Evolutionary conservation across 2,797 vertebrate genomes (phyloP).

Genomic region (Sylvia borin): DNA sequence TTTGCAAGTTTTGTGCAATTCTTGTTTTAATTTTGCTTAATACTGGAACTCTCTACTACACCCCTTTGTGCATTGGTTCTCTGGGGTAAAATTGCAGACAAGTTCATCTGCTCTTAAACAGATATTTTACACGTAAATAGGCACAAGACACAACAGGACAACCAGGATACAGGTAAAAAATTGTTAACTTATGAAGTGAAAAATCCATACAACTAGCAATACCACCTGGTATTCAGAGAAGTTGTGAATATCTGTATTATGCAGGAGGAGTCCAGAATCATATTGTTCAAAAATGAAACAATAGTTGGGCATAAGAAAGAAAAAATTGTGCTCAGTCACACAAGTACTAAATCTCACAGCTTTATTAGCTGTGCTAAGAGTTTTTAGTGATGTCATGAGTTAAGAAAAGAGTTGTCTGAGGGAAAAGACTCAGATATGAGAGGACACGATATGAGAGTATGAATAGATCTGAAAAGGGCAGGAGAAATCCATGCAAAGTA

Average conservation of each 20-base stretch:
- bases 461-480: background rate
- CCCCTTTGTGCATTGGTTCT: rapidly evolving
- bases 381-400: background rate
- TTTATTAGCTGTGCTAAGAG: background rate
- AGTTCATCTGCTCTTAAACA: background rate
- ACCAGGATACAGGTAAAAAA: background rate
- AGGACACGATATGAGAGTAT: background rate
- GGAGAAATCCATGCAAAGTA: background rate
- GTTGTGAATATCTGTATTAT: background rate
- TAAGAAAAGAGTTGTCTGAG: background rate
- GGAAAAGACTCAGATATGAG: background rate
- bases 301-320: background rate
- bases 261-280: background rate
- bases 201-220: background rate
- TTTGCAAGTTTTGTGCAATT: background rate
- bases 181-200: background rate
- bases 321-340: background rate
- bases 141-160: background rate
- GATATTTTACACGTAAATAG: background rate
- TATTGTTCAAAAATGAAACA: background rate
- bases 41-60: background rate
- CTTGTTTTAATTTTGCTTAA: background rate
- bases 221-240: background rate
- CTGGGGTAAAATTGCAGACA: background rate
- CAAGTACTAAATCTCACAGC: background rate